Evolutionary conservation across 2,113 vertebrate genomes (phyloP).

Genomic region (Acrocephalus arundinaceus): DNA sequence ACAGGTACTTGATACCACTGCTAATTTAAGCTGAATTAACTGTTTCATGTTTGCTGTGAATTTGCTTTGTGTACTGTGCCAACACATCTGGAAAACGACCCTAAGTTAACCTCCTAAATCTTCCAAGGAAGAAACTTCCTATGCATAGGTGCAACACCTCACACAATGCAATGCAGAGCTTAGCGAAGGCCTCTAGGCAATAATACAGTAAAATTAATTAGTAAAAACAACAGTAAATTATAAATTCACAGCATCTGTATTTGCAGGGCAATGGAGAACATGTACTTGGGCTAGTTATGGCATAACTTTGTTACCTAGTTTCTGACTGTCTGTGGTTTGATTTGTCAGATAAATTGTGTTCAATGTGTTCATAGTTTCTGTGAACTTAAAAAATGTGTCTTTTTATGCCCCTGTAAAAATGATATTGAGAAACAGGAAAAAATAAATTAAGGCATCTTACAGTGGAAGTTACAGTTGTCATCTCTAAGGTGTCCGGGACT

Average conservation of each 20-base stretch:
- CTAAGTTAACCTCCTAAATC: neutral
- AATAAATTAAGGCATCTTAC: constrained; percentile 60
- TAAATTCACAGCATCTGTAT: neutral
- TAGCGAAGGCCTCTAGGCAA: neutral
- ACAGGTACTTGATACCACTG: neutral
- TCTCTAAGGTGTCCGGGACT: constrained; percentile 5
- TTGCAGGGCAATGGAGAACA: neutral
- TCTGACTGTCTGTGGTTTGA: neutral
- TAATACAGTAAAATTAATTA: neutral
- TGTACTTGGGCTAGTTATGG: neutral
- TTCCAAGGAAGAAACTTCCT: neutral
- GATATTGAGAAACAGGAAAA: constrained; percentile 59
- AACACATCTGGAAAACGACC: neutral
- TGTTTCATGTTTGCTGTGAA: neutral
- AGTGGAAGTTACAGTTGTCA: constrained; percentile 4
- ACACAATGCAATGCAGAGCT: neutral
- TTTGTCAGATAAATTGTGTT: constrained; percentile 35
- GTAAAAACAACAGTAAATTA: neutral
- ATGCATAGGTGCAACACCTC: neutral
- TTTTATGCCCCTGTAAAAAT: constrained; percentile 62
- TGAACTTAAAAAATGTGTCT: constrained; percentile 59
- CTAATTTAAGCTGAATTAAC: neutral
- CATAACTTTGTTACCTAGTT: neutral
- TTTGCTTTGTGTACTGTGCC: neutral
- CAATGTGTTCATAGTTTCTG: constrained; percentile 29